Percentiles rank a stretch among this genome's conserved stretches.
Evolutionary conservation across 2,888 invertebrate species (phyloP).

Genomic region (Ditula angustiorana): DNA sequence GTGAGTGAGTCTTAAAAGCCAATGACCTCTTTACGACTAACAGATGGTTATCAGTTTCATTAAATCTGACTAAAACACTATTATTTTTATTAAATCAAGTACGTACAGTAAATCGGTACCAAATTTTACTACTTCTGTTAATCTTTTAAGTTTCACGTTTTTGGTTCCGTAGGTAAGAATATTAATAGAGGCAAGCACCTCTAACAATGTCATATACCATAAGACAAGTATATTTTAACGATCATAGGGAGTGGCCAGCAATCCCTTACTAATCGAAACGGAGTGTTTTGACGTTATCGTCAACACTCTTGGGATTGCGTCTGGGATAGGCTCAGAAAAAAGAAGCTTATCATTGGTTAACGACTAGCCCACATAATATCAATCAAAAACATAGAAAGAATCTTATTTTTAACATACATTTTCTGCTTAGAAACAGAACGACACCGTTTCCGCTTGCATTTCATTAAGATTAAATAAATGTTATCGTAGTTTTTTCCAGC

Average conservation of each 20-base stretch:
- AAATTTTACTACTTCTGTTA: conserved; percentile 1
- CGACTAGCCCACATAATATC: background rate
- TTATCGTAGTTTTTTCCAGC: conserved; percentile 5
- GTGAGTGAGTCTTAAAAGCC: conserved; percentile 37
- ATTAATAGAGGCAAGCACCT: background rate
- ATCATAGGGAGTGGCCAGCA: background rate
- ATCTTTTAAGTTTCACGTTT: background rate
- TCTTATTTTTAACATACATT: background rate
- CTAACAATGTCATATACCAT: background rate
- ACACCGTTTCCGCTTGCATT: background rate
- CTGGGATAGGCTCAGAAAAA: conserved; percentile 1
- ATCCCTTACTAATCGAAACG: conserved; percentile 7
- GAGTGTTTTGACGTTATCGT: conserved; percentile 7
- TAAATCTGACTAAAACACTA: conserved; percentile 18
- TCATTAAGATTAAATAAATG: conserved; percentile 13
- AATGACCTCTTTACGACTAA: conserved; percentile 32
- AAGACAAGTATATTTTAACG: background rate
- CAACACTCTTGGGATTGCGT: background rate
- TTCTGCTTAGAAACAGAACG: background rate
- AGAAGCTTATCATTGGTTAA: background rate
- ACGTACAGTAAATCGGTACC: background rate
- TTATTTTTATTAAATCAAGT: conserved; percentile 5
- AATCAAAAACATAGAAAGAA: background rate
- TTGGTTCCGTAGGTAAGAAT: conserved; percentile 1
- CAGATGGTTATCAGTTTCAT: conserved; percentile 28